Evolutionary conservation across 1,140 invertebrate species (phyloP).

Genomic region (Aphidius ervi): DNA sequence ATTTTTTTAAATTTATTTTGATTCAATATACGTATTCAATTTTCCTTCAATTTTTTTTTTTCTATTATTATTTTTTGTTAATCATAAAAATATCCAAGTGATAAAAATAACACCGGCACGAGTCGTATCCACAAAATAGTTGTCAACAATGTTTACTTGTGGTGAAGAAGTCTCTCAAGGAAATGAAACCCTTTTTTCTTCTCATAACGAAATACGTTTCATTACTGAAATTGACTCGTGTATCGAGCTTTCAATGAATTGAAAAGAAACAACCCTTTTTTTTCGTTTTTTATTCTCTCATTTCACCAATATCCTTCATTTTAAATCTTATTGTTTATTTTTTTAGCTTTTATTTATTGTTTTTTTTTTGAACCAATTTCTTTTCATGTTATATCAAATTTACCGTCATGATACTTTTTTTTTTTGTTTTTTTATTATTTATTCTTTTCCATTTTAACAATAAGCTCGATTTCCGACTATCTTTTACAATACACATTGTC

Average conservation of each 20-base stretch:
- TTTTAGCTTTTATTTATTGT: slow-evolving; percentile 11
- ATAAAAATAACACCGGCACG: neutral
- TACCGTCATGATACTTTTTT: no score
- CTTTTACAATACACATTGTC: neutral
- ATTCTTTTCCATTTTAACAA: neutral
- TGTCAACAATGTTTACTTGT: slow-evolving; percentile 6
- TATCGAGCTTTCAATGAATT: slow-evolving; percentile 19
- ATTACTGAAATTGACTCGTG: slow-evolving; percentile 18
- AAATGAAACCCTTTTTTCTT: slow-evolving; percentile 11
- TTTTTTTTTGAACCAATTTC: neutral
- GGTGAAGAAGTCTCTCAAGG: slow-evolving; percentile 9
- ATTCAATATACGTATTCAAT: neutral
- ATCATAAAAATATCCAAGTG: neutral
- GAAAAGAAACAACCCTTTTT: slow-evolving; percentile 11
- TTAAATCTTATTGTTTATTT: slow-evolving; percentile 14
- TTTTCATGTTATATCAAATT: slow-evolving; percentile 1
- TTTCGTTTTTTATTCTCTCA: neutral
- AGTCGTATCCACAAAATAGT: neutral
- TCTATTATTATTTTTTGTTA: neutral
- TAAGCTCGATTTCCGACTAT: slow-evolving; percentile 11
- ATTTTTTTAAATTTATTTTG: neutral
- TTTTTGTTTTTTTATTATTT: no score
- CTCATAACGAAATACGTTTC: slow-evolving; percentile 9
- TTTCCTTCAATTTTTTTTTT: neutral
- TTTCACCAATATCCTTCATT: slow-evolving; percentile 3